phyloP scores from a whole-genome alignment of 2,113 vertebrate genomes.

The Vulpes lagopus region DNA sequence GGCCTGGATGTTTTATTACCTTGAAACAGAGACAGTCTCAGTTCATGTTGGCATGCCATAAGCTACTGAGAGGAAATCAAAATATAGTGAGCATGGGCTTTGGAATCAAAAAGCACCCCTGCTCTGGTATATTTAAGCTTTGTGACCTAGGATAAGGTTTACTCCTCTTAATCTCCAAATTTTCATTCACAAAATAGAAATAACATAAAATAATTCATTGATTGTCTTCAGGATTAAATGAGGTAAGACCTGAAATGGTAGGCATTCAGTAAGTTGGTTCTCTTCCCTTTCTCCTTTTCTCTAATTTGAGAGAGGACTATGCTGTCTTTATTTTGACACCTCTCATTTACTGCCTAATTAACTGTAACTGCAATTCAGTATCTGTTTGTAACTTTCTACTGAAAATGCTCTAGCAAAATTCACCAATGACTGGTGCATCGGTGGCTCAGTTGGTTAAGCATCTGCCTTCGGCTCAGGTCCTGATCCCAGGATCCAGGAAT shows the following conservation, averaged over 20 bases:
- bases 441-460: too few species aligned
- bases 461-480: too few species aligned
- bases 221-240: not conserved
- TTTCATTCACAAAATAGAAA: slow-evolving; percentile 42
- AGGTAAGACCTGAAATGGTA: not conserved
- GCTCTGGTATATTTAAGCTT: not conserved
- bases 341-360: not conserved
- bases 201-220: not conserved
- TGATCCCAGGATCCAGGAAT: too few species aligned
- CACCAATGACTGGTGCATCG: not conserved
- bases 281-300: not conserved
- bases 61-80: not conserved
- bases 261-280: not conserved
- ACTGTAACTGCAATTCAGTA: not conserved
- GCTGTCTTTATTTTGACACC: not conserved
- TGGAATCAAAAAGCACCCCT: not conserved
- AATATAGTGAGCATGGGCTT: not conserved
- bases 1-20: not conserved
- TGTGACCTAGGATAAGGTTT: not conserved
- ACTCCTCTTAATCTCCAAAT: not conserved
- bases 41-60: not conserved
- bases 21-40: not conserved
- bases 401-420: slow-evolving; percentile 15
- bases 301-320: not conserved
- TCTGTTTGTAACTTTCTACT: not conserved